These are phyloP conservation scores for Ips typographus DNA, from an alignment of 1,140 invertebrate species.

Conservation along the genomic window DNA sequence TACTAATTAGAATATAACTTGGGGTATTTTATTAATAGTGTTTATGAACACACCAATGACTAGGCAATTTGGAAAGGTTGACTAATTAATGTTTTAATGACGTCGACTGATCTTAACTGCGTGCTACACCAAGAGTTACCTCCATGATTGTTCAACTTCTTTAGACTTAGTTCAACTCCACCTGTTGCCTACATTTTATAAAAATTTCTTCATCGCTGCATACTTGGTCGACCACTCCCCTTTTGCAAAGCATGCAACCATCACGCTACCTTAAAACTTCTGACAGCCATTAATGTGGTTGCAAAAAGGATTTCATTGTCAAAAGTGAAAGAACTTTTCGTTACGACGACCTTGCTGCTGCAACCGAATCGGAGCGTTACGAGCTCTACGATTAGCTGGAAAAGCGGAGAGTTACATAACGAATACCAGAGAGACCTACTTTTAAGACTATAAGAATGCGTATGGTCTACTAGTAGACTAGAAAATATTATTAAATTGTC, in stretches of 20 bases:
- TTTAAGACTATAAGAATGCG: slow-evolving; percentile 5
- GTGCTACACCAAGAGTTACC: background rate
- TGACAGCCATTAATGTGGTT: background rate
- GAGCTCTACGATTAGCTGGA: background rate
- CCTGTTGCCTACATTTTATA: background rate
- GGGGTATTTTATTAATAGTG: too few relatives aligned
- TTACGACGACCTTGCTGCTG: slow-evolving; percentile 15
- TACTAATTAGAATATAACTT: too few relatives aligned
- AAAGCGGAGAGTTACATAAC: slow-evolving; percentile 18
- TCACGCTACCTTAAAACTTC: background rate
- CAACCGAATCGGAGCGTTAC: slow-evolving; percentile 18
- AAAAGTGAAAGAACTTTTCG: slow-evolving; percentile 46
- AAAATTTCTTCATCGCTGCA: background rate
- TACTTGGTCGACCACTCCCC: background rate
- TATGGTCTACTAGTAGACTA: background rate
- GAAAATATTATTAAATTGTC: too few relatives aligned
- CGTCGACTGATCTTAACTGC: too few relatives aligned
- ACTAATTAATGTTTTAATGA: too few relatives aligned
- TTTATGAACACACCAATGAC: too few relatives aligned
- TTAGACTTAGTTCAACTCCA: background rate
- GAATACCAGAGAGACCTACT: slow-evolving; percentile 16
- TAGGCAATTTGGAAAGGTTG: too few relatives aligned
- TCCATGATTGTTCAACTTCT: background rate
- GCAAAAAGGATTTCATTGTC: slow-evolving; percentile 43
- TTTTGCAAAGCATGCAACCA: background rate